phyloP scores from a whole-genome alignment of 2,113 vertebrate genomes.

The Murina feae region DNA sequence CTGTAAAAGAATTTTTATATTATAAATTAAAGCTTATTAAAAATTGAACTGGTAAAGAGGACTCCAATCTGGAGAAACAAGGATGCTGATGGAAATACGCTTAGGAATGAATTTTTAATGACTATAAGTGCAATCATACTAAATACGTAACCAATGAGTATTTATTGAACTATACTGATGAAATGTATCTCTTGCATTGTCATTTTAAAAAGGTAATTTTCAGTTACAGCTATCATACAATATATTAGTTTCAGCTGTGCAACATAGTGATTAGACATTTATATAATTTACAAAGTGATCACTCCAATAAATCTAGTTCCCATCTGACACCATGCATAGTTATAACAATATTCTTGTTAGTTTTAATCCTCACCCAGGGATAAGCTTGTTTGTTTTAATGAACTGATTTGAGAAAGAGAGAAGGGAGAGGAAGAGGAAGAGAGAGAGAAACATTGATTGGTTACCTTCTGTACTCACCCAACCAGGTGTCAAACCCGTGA shows the following conservation, averaged over 20 bases:
- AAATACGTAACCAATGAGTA: not conserved
- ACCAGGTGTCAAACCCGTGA: not conserved
- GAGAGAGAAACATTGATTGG: not conserved
- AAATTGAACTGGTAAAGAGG: not conserved
- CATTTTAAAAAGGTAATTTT: not conserved
- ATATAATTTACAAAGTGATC: not conserved
- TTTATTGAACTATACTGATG: not conserved
- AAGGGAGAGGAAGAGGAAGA: too few species aligned
- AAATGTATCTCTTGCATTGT: not conserved
- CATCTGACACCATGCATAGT: not conserved
- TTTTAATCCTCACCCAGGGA: not conserved
- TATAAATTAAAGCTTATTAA: constrained; percentile 13
- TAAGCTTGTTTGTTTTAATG: not conserved
- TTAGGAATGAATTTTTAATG: not conserved
- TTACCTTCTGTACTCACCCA: not conserved
- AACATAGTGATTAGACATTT: not conserved
- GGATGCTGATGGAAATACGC: not conserved
- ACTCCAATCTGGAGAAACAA: constrained; percentile 26
- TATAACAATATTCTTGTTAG: not conserved
- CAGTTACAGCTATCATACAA: not conserved
- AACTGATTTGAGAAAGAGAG: not conserved
- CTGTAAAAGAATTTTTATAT: not conserved
- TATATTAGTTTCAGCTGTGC: not conserved
- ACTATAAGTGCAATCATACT: not conserved
- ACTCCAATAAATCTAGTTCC: not conserved